These are phyloP conservation scores for Periparus ater DNA, from an alignment of 2,797 vertebrate genomes.

Conservation along the genomic window DNA sequence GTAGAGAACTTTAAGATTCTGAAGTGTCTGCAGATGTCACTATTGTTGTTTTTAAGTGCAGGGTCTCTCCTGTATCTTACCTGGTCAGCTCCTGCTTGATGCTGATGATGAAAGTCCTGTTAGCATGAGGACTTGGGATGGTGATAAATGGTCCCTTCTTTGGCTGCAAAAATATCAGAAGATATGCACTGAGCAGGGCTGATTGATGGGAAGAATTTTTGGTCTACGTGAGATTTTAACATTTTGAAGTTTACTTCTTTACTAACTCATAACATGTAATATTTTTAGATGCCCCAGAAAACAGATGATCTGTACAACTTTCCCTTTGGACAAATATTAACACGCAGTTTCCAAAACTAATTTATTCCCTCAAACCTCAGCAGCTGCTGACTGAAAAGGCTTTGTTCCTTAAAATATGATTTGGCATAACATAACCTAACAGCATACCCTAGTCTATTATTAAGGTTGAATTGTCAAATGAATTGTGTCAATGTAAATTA, in stretches of 20 bases:
- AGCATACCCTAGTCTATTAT: not conserved
- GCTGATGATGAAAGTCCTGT: rapidly evolving
- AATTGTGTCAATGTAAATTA: not conserved
- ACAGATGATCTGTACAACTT: not conserved
- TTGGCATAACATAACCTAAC: not conserved
- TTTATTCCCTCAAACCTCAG: constrained; percentile 13
- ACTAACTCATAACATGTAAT: not conserved
- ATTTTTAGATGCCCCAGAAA: constrained; percentile 29
- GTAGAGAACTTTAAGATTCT: not conserved
- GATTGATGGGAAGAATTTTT: not conserved
- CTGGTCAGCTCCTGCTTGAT: not conserved
- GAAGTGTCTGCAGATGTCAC: not conserved
- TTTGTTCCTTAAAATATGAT: constrained; percentile 5
- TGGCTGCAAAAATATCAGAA: not conserved
- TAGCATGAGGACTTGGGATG: not conserved
- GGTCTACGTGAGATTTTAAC: not conserved
- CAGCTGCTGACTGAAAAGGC: not conserved
- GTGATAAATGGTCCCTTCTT: not conserved
- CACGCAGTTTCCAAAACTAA: not conserved
- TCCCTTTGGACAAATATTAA: constrained; percentile 10
- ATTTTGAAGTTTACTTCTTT: not conserved
- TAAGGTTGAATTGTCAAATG: not conserved
- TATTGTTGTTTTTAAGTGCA: not conserved
- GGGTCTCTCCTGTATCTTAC: not conserved
- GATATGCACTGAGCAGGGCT: not conserved